Evolutionary conservation across 2,888 invertebrate species (phyloP).

Genomic region (Eristalis pertinax): DNA sequence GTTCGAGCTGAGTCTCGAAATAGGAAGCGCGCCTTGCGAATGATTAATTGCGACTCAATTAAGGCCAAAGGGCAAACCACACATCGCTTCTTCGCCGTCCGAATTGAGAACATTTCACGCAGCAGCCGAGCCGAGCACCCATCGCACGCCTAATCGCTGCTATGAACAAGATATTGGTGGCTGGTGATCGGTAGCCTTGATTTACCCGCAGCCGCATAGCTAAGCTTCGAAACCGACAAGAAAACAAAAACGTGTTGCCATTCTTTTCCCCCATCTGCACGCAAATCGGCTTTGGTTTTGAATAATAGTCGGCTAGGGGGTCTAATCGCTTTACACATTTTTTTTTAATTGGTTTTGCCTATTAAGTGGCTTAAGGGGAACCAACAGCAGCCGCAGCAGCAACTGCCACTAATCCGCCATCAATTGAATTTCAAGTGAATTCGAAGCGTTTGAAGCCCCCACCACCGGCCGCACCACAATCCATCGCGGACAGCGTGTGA

Average conservation of each 20-base stretch:
- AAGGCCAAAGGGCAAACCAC: conserved; percentile 4
- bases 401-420: conserved; percentile 39
- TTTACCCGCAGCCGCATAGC: conserved; percentile 15
- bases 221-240: conserved; percentile 18
- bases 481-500: background rate
- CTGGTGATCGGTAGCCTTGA: conserved; percentile 49
- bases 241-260: conserved; percentile 39
- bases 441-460: background rate
- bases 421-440: conserved; percentile 37
- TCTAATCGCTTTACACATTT: conserved; percentile 48
- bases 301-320: conserved; percentile 33
- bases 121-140: background rate
- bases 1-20: background rate
- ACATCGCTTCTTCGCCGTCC: background rate
- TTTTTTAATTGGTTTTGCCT: conserved; percentile 54
- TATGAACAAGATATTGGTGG: conserved; percentile 24
- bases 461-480: background rate
- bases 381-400: conserved; percentile 17
- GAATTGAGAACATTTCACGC: conserved; percentile 24
- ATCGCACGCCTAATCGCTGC: conserved; percentile 28
- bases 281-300: conserved; percentile 48
- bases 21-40: conserved; percentile 22
- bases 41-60: conserved; percentile 42
- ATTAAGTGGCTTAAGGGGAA: conserved; percentile 22
- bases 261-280: conserved; percentile 30